Evolutionary conservation across 23 tunicate genomes (phyloP), one percentile per base, ranked within the genome.

Genomic region (Corella eumyota): DNA sequence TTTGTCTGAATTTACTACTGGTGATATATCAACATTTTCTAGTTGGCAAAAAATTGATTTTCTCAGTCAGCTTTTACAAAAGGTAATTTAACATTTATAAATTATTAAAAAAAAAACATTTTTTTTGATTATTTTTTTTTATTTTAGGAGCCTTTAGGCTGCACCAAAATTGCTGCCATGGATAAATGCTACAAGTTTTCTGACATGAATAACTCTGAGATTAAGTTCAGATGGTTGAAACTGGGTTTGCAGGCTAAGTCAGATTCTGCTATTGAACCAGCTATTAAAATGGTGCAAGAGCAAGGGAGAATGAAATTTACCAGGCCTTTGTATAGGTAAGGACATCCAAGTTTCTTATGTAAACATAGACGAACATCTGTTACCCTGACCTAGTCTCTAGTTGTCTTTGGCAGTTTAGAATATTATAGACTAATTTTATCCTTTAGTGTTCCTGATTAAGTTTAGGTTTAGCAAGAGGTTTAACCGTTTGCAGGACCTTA

Each of bases 221-320:
- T 93, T 20, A 72, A 69, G 53, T 93, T 93, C 72, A 67, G 95
- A 2, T 93, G 95, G 95, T 52, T 86, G 27, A 55, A 78, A 29
- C 80, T 93, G 40, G 83, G 95, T 29, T 54, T 93, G 30, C 83
- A 81, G 21, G 80, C 90, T 13, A 56, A 65, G 26, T 77, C 35
- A 25, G 61, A 62, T 40, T 52, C 75, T 15, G 62, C 76, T 7
- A 73, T 93, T 44, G 61, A 68, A 24, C 88, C 82, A 0, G 95
- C 99, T 3, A 50, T 93, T 2, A 34, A 73, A n/a, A 93, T 93
- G 99, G 72, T 80, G n/a, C 35, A 38, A 4, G 77, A 71, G 21
- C 99, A 93, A 38, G 99, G 99, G 3, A 66, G 99, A 38, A 72
- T 93, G 90, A 85, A 84, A 38, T 93, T 85, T 40, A 93, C 95